Evolutionary conservation across 1,140 invertebrate genomes (phyloP).

Genomic region (Nebria ingens): DNA sequence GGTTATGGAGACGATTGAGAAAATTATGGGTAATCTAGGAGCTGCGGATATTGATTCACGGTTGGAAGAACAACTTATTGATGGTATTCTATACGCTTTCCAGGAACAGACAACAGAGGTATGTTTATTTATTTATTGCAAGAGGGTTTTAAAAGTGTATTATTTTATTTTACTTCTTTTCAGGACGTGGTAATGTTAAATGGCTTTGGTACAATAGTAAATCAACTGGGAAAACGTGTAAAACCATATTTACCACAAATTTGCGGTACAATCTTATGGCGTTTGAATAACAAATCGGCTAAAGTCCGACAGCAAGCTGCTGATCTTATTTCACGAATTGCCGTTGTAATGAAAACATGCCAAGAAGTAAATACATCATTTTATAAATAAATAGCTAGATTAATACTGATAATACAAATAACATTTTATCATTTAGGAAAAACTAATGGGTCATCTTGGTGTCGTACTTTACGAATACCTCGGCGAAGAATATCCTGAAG

Average conservation of each 20-base stretch:
- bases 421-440: conserved; percentile 55
- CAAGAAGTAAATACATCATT: conserved; percentile 71
- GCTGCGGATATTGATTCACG: conserved; percentile 96
- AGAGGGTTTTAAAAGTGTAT: conserved; percentile 9
- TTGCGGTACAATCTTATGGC: conserved; percentile 98
- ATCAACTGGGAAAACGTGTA: conserved; percentile 91
- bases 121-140: conserved; percentile 22
- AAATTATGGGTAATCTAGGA: conserved; percentile 95
- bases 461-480: conserved; percentile 99
- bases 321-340: conserved; percentile 96
- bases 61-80: conserved; percentile 97
- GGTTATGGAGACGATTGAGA: conserved; percentile 99
- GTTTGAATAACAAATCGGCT: conserved; percentile 98
- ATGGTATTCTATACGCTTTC: conserved; percentile 98
- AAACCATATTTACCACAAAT: conserved; percentile 99
- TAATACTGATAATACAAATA: conserved; percentile 10
- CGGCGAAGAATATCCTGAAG: conserved; percentile 99
- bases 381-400: conserved; percentile 6
- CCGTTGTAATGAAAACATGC: conserved; percentile 98
- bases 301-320: conserved; percentile 99
- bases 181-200: conserved; percentile 99
- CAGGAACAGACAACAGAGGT: conserved; percentile 99
- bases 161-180: conserved; percentile 22
- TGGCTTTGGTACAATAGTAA: conserved; percentile 98
- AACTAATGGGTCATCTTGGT: conserved; percentile 98